Evolutionary conservation across 2,797 vertebrate genomes (phyloP).

Genomic region (Platalea minor): DNA sequence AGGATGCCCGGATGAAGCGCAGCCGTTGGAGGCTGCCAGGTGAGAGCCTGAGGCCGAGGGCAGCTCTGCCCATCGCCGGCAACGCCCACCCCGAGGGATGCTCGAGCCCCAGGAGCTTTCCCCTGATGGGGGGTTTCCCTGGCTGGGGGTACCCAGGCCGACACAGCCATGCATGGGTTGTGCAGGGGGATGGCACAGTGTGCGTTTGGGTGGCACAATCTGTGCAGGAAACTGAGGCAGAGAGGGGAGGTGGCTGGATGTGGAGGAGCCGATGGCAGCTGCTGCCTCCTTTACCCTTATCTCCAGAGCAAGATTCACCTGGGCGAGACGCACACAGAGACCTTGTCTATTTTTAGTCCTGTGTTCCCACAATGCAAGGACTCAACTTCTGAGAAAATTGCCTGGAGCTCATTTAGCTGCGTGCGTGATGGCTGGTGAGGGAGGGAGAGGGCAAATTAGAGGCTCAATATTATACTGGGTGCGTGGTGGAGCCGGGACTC

Average conservation of each 20-base stretch:
- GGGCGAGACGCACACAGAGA: neutral
- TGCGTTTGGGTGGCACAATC: accelerated
- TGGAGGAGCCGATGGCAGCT: neutral
- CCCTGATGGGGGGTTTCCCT: neutral
- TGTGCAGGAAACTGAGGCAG: neutral
- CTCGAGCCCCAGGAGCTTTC: neutral
- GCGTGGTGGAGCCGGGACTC: accelerated
- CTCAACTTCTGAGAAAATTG: conserved; percentile 33
- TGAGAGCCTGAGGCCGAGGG: accelerated
- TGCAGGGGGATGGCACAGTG: accelerated
- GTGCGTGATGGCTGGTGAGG: neutral
- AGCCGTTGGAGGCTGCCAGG: neutral
- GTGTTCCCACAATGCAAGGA: neutral
- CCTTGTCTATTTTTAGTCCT: neutral
- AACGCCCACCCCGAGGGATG: neutral
- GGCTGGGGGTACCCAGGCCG: accelerated
- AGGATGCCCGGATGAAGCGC: neutral
- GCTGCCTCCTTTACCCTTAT: neutral
- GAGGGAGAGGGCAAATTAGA: neutral
- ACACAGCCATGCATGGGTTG: accelerated
- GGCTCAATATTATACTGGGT: accelerated
- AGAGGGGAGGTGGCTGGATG: neutral
- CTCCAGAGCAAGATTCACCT: neutral
- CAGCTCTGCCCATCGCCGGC: accelerated
- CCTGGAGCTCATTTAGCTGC: conserved; percentile 6